A percentile compares a stretch with the other conserved stretches of the same genome.
Conservation (phyloP, 2,888 invertebrate genomes). For the Aricia artaxerxes region DNA sequence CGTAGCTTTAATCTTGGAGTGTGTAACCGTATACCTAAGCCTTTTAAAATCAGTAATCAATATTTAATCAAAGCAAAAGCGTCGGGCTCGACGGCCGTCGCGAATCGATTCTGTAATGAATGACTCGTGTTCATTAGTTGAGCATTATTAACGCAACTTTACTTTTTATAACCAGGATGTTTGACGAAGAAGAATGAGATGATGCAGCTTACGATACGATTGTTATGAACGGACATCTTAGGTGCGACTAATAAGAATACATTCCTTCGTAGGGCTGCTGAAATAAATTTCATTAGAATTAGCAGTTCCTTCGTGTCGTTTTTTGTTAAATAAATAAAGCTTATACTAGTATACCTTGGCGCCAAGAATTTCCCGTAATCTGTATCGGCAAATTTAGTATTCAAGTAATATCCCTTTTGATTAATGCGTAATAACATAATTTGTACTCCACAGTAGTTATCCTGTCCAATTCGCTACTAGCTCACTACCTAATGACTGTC, state of each 20-base stretch:
- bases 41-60: slow-evolving; percentile 50
- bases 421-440: background rate
- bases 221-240: background rate
- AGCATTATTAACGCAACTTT: background rate
- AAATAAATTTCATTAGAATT: no score
- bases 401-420: background rate
- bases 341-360: background rate
- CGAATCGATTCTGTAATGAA: slow-evolving; percentile 53
- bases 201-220: background rate
- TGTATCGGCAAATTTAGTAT: no score
- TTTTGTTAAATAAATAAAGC: no score
- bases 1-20: background rate
- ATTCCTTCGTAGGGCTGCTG: no score
- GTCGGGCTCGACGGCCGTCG: slow-evolving; percentile 49
- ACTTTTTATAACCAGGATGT: background rate
- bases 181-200: slow-evolving; percentile 6
- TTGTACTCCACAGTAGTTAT: background rate
- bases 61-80: slow-evolving; percentile 57
- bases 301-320: no score
- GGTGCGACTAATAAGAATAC: no score
- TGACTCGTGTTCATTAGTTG: slow-evolving; percentile 2
- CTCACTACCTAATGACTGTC: slow-evolving; percentile 33
- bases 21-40: slow-evolving; percentile 7
- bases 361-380: background rate
- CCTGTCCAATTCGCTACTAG: slow-evolving; percentile 13